Evolutionary conservation across 2,888 invertebrate species (phyloP), one percentile per base, ranked within the genome.

Genomic region (Polymixis lichenea): DNA sequence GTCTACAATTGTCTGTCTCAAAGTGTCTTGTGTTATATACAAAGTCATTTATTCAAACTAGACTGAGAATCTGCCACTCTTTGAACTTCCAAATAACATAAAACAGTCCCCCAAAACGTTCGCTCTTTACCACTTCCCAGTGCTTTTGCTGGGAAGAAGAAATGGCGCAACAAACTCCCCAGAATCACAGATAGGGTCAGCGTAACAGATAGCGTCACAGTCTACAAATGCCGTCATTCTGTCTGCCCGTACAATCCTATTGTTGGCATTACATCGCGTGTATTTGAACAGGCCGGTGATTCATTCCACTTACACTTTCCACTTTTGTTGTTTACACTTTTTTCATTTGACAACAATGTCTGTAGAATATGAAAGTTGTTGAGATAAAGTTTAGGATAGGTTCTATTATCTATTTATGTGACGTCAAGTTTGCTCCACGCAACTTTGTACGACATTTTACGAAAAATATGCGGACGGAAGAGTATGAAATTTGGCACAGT

Each of bases 301-400:
- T 74, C 84, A 82, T 58, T 62, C 19, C 74, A 79, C 79, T 84
- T 66, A 22, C 79, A n/a, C 74, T 81, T 81, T 83, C 25, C 68
- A 65, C 53, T 64, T 65, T 73, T 79, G 69, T 62, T 77, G 32
- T 79, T 61, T 55, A 58, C 56, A 28, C 8, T 73, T 69, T 78
- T 82, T 80, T 77, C 55, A 60, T 64, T 78, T 58, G 46, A 64
- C 46, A 76, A 64, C 62, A 53, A 28, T 64, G 55, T 62, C n/a
- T 66, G 0, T 43, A 11, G 38, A 78, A 55, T 7, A 11, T 22
- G 43, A 75, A 56, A 72, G 32, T 49, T 43, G 38, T 58, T 46
- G 13, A 19, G 17, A 56, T 71, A 8, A 61, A 43, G 17, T 56
- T 64, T 58, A 61, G 17, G 17, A 25, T 68, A 51, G 38, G 38